Percentiles rank a stretch among this genome's conserved stretches.
Conservation (phyloP, 2,113 vertebrate genomes). For the Nicator chloris region DNA sequence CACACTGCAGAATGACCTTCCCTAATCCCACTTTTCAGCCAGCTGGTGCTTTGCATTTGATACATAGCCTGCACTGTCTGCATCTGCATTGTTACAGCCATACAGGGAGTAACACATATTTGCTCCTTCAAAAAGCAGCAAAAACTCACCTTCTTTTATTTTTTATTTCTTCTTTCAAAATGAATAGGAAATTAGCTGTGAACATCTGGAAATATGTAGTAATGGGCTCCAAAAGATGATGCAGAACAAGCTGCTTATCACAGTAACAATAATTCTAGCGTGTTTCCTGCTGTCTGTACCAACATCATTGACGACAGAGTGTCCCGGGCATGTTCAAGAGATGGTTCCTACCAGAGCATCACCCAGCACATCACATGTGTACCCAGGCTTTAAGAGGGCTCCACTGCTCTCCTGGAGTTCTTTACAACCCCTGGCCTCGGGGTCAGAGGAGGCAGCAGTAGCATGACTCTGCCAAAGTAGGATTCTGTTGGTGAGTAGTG, state of each 20-base stretch:
- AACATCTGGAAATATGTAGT: background rate
- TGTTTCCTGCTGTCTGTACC: background rate
- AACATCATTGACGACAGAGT: rapidly evolving
- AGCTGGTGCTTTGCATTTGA: background rate
- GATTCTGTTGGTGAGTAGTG: background rate
- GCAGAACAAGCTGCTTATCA: background rate
- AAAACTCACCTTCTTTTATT: background rate
- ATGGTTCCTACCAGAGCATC: background rate
- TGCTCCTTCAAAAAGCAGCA: background rate
- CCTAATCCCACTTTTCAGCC: background rate
- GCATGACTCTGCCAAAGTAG: rapidly evolving
- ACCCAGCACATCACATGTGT: rapidly evolving
- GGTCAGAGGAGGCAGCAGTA: background rate
- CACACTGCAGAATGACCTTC: background rate
- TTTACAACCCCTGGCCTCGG: background rate
- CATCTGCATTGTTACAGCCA: background rate
- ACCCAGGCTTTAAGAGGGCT: rapidly evolving
- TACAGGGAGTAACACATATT: background rate
- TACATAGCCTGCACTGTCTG: background rate
- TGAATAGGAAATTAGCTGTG: background rate
- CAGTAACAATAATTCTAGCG: background rate
- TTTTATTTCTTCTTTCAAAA: background rate
- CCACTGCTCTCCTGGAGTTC: background rate
- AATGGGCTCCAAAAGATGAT: background rate
- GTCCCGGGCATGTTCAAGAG: background rate